Base-by-base conservation (phyloP, 2,888 invertebrate species). In the Neelides folsomi region DNA sequence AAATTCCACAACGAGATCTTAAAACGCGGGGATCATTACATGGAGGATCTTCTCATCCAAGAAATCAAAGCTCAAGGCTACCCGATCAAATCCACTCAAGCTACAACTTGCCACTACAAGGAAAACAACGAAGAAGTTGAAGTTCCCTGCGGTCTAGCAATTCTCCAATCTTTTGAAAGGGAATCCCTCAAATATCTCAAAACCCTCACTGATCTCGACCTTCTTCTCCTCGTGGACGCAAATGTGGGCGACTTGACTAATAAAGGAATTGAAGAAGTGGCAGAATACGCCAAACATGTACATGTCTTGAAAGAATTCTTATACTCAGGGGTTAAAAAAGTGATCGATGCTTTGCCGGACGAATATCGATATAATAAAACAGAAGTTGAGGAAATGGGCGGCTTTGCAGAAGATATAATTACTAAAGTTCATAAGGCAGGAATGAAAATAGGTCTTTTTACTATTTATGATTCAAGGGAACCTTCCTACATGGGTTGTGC, bases 381-480 rank as follows among this genome's bases (percentile, higher is more conserved):
- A 1, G 49, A 54, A 5, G 54, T 61, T 18, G 58, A 42, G 3
- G 18, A 35, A 10, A 15, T 57, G 18, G 64, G 62, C 8, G 62
- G 64, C 15, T 60, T 64, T 44, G 42, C 60, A 12, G 52, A 49
- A 8, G 49, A 59, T 1, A 27, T 60, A 34, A 53, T 53, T 1
- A 49, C 9, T 12, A 45, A 44, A 19, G 59, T 49, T 34, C 59
- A 59, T 47, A 15, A 45, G 12, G 42, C 19, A 0, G 60, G 58
- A 0, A 44, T 64, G 39, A 51, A 58, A 38, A 46, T 62, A 7
- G 55, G 56, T 6, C 44, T 64, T 20, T 64, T 53, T 40, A 64
- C 64, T 1, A 58, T 64, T 36, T 58, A 62, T 39, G 60, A 60
- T 35, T 58, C 59, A 0, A 39, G 53, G 2, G 62, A 64, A 51